These are phyloP conservation scores for Scomber japonicus DNA, from an alignment of 2,113 vertebrate genomes.

Conservation along the genomic window DNA sequence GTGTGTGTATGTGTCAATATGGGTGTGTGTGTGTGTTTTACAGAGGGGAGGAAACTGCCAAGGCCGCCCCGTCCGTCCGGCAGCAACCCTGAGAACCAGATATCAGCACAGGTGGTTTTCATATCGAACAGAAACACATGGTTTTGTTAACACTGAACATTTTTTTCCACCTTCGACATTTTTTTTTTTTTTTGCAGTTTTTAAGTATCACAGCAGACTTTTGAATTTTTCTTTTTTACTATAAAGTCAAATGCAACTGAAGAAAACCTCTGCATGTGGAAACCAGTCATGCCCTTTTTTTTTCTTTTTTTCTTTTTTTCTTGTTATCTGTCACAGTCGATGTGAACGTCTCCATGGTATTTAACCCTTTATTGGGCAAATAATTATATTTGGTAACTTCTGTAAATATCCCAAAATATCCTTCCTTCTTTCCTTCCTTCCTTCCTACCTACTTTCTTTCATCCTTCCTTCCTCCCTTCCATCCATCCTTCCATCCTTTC, in stretches of 20 bases:
- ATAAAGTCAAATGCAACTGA: neutral
- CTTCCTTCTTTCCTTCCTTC: no score
- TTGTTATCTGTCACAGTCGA: neutral
- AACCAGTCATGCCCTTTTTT: neutral
- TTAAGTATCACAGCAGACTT: neutral
- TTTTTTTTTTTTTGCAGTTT: neutral
- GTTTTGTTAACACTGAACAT: neutral
- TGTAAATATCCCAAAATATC: no score
- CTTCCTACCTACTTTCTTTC: no score
- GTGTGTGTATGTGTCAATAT: neutral
- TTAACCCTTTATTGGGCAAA: no score
- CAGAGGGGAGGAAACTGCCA: slow-evolving; percentile 11
- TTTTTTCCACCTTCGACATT: neutral
- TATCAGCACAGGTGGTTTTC: neutral
- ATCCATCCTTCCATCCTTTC: no score
- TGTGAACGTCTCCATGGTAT: slow-evolving; percentile 9
- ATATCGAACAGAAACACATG: slow-evolving; percentile 2
- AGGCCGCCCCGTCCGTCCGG: neutral
- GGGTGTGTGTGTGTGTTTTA: neutral
- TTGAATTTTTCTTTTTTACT: no score
- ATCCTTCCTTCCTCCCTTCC: no score
- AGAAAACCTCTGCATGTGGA: neutral
- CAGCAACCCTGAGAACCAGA: slow-evolving; percentile 16
- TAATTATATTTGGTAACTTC: no score
- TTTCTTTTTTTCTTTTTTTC: neutral